Evolutionary conservation across 2,888 invertebrate species (phyloP).

Genomic region (Chloromyia formosa): DNA sequence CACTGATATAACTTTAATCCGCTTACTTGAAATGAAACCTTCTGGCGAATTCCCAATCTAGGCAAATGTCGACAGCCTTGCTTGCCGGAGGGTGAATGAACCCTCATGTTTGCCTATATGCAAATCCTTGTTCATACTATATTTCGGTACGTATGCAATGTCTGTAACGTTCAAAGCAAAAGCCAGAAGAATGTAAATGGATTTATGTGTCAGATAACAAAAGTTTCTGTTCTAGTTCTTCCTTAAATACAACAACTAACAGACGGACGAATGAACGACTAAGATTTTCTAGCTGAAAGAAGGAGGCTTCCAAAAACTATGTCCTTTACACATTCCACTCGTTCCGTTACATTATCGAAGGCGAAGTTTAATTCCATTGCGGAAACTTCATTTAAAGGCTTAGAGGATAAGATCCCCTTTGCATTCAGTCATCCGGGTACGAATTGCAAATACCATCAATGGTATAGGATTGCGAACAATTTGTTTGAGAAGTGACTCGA

Average conservation of each 20-base stretch:
- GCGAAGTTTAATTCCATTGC: slow-evolving; percentile 7
- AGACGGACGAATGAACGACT: not conserved
- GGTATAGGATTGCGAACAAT: not conserved
- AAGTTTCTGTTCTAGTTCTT: slow-evolving; percentile 17
- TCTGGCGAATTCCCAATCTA: not conserved
- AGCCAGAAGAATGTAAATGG: slow-evolving; percentile 2
- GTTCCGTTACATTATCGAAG: not conserved
- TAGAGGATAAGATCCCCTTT: slow-evolving; percentile 43
- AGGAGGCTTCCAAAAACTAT: not conserved
- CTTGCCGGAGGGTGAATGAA: not conserved
- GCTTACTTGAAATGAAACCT: not conserved
- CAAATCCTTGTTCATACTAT: too few relatives aligned
- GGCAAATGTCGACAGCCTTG: slow-evolving; percentile 1
- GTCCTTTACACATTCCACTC: not conserved
- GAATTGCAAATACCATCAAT: slow-evolving; percentile 41
- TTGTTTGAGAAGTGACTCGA: not conserved
- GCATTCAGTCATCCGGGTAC: slow-evolving; percentile 38
- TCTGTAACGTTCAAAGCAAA: not conserved
- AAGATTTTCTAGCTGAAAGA: not conserved
- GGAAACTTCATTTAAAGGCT: slow-evolving; percentile 27
- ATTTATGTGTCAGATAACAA: slow-evolving; percentile 20
- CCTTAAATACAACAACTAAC: slow-evolving; percentile 22
- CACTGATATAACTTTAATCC: slow-evolving; percentile 24
- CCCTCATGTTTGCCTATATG: not conserved
- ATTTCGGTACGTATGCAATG: not conserved